These are phyloP conservation scores for Nothura maculosa DNA, from an alignment of 2,797 vertebrate species.

Conservation along the genomic window DNA sequence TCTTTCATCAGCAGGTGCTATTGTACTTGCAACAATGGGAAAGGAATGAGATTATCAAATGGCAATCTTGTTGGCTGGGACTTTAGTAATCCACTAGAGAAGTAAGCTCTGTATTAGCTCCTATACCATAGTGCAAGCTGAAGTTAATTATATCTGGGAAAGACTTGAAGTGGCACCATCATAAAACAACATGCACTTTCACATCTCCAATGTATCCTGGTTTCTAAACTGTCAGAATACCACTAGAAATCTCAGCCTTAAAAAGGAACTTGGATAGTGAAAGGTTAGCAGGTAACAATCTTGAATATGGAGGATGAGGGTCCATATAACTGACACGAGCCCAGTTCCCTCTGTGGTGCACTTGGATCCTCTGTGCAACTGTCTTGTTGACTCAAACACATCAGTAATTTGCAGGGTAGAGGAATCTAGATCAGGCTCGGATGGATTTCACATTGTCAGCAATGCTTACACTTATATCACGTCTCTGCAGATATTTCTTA, in stretches of 20 bases:
- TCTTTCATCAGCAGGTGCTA: conserved; percentile 54
- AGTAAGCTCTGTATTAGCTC: not conserved
- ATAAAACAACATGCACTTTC: not conserved
- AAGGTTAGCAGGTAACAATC: not conserved
- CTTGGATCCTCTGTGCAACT: not conserved
- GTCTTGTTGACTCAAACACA: not conserved
- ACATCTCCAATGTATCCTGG: not conserved
- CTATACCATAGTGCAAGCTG: not conserved
- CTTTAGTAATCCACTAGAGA: not conserved
- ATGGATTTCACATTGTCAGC: not conserved
- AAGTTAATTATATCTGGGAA: not conserved
- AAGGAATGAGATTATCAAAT: conserved; percentile 1
- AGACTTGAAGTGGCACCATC: not conserved
- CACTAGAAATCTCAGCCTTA: not conserved
- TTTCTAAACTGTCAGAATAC: not conserved
- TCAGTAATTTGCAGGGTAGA: not conserved
- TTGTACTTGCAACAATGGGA: conserved; percentile 24
- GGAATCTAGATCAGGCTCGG: not conserved
- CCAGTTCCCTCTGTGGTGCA: not conserved
- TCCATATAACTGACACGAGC: not conserved
- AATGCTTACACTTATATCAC: not conserved
- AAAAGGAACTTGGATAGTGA: not conserved
- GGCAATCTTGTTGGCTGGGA: not conserved
- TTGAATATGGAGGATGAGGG: not conserved
- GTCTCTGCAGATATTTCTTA: not conserved